Evolutionary conservation across 2,113 vertebrate genomes (phyloP).

Genomic region (Lichenostomus cassidix): DNA sequence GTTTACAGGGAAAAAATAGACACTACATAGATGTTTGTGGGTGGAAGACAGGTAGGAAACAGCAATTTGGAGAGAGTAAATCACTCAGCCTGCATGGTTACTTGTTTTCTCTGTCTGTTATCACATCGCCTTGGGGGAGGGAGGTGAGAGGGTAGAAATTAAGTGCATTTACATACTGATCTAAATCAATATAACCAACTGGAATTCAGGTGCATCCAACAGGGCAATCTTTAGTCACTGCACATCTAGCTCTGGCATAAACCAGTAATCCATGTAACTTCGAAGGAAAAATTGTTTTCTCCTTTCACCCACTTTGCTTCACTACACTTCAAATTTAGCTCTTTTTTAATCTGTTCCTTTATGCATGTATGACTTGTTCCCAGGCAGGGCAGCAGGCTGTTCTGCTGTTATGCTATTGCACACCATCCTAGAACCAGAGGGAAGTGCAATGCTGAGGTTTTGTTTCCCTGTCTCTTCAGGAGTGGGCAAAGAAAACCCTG

Average conservation of each 20-base stretch:
- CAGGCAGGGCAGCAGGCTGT: neutral
- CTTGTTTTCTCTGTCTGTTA: neutral
- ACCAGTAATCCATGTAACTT: neutral
- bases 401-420: neutral
- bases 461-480: neutral
- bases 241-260: neutral
- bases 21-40: neutral
- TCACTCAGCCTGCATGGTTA: neutral
- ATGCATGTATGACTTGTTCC: neutral
- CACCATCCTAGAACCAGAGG: neutral
- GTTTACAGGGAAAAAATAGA: neutral
- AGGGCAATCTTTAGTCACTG: neutral
- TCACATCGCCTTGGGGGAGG: neutral
- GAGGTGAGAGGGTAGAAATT: neutral
- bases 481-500: neutral
- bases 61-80: neutral
- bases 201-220: neutral
- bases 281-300: neutral
- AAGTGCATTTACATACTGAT: neutral
- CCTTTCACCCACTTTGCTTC: neutral
- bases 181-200: neutral
- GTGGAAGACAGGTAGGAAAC: neutral
- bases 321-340: accelerated
- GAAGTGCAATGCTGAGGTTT: neutral
- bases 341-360: neutral